Evolutionary conservation across 2,888 invertebrate genomes (phyloP).

Genomic region (Synergus gifuensis): DNA sequence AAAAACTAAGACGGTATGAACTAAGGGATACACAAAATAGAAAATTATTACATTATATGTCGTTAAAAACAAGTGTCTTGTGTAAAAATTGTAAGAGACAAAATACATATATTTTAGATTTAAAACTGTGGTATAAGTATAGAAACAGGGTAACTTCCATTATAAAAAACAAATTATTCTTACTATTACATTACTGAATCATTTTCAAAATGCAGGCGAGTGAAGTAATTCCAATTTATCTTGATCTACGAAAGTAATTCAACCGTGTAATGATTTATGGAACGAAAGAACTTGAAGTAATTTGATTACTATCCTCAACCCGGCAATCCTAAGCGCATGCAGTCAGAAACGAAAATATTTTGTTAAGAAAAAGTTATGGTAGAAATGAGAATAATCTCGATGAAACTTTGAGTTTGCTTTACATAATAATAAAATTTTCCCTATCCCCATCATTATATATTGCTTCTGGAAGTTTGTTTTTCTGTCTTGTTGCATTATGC

Average conservation of each 20-base stretch:
- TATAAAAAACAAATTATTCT: background rate
- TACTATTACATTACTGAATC: conserved; percentile 20
- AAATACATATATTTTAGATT: conserved; percentile 8
- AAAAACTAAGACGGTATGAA: conserved; percentile 19
- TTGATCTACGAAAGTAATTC: background rate
- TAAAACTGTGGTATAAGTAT: conserved; percentile 32
- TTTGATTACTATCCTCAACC: background rate
- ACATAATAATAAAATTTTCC: background rate
- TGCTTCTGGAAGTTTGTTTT: conserved; percentile 11
- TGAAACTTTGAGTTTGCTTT: conserved; percentile 10
- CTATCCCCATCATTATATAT: background rate
- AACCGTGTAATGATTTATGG: background rate
- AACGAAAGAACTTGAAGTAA: background rate
- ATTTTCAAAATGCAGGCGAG: background rate
- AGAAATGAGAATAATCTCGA: conserved; percentile 5
- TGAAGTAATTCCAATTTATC: background rate
- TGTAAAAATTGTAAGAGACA: conserved; percentile 10
- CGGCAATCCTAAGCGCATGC: background rate
- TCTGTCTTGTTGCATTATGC: conserved; percentile 21
- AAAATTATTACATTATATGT: conserved; percentile 27
- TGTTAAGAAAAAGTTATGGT: background rate
- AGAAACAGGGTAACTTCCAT: conserved; percentile 18
- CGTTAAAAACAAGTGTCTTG: conserved; percentile 18
- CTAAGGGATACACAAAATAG: conserved; percentile 21
- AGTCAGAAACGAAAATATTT: background rate